phyloP scores from a whole-genome alignment of 2,888 invertebrate species.

The Agrotis exclamationis region DNA sequence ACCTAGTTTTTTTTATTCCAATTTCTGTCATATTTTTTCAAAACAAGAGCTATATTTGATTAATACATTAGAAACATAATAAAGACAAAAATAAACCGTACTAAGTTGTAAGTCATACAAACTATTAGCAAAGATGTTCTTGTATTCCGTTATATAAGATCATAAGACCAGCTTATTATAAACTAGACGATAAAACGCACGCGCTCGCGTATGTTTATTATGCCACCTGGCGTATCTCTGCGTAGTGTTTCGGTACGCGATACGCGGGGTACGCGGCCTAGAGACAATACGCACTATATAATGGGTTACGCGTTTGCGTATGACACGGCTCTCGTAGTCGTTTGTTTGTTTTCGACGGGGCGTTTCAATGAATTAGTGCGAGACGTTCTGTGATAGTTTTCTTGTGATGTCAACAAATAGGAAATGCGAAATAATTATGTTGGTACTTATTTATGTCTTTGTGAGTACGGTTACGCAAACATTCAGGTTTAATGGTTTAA shows the following conservation, averaged over 20 bases:
- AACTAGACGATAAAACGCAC: slow-evolving; percentile 74
- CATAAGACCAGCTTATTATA: slow-evolving; percentile 62
- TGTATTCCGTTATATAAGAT: slow-evolving; percentile 19
- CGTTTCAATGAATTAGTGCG: slow-evolving; percentile 52
- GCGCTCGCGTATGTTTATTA: slow-evolving; percentile 64
- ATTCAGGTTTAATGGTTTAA: background rate
- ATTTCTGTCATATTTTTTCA: too few species aligned
- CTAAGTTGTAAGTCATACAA: background rate
- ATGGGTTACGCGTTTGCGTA: slow-evolving; percentile 59
- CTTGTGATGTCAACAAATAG: slow-evolving; percentile 23
- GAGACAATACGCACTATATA: slow-evolving; percentile 62
- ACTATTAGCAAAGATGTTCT: slow-evolving; percentile 15
- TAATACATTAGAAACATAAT: too few species aligned
- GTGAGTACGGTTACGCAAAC: background rate
- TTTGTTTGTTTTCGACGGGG: slow-evolving; percentile 53
- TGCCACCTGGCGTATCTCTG: slow-evolving; percentile 60
- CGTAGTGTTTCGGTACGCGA: slow-evolving; percentile 44
- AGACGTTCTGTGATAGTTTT: slow-evolving; percentile 44
- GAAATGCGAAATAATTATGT: slow-evolving; percentile 5
- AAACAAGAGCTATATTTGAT: too few species aligned
- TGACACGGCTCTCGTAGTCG: slow-evolving; percentile 55
- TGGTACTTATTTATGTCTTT: background rate
- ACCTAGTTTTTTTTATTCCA: too few species aligned
- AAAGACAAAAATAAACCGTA: background rate
- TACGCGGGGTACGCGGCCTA: slow-evolving; percentile 29